Evolutionary conservation across 30 jellyfish, hydroid and myxozoan genomes (phyloP).

Genomic region (Aurelia aurita): DNA sequence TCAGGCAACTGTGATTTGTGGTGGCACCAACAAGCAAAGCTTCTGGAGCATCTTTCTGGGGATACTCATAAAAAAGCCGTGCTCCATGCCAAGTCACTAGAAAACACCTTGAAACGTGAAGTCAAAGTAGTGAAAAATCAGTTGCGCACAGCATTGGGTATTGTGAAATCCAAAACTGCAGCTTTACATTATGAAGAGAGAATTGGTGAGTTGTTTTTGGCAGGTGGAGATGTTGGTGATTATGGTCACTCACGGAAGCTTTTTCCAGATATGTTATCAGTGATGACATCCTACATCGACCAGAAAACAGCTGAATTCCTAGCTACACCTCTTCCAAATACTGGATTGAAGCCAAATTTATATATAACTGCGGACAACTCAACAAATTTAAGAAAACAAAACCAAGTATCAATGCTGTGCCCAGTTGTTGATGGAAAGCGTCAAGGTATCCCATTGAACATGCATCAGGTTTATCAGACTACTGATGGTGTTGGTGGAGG

Average conservation of each 20-base stretch:
- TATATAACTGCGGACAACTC: conserved; percentile 7
- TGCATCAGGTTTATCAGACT: conserved; percentile 20
- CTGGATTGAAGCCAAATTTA: neutral
- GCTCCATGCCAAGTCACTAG: neutral
- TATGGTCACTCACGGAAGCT: neutral
- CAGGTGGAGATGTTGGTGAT: conserved; percentile 9
- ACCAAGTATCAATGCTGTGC: conserved; percentile 39
- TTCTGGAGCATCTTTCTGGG: neutral
- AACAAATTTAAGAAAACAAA: conserved; percentile 3
- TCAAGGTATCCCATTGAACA: conserved; percentile 11
- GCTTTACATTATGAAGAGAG: neutral
- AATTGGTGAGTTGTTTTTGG: neutral
- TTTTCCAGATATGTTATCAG: conserved; percentile 5
- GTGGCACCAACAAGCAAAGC: conserved; percentile 2
- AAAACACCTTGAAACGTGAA: neutral
- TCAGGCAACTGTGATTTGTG: neutral
- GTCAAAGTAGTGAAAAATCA: neutral
- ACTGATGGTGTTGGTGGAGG: conserved; percentile 45
- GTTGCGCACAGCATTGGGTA: neutral
- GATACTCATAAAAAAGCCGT: neutral
- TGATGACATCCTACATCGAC: neutral
- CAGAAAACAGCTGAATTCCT: neutral
- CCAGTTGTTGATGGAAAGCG: conserved; percentile 45
- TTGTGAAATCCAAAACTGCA: neutral
- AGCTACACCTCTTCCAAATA: neutral